These are phyloP conservation scores for Trididemnum clinides DNA, from an alignment of 23 tunicate species.

Conservation along the genomic window DNA sequence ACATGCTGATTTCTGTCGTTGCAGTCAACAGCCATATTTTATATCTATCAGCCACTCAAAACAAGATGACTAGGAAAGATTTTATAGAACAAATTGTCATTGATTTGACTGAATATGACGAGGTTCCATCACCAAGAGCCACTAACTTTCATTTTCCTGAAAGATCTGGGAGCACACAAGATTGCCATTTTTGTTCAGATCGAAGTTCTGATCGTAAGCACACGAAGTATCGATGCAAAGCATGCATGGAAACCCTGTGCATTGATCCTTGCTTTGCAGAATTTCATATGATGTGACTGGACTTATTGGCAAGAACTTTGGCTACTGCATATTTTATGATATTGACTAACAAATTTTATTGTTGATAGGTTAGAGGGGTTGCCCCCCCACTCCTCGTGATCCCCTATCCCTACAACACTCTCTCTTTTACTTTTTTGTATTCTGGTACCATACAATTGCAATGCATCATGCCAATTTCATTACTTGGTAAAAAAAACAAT, in stretches of 20 bases:
- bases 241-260: slow-evolving; percentile 29
- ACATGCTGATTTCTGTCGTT: slow-evolving; percentile 29
- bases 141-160: slow-evolving; percentile 22
- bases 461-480: not conserved
- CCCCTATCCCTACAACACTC: slow-evolving; percentile 27
- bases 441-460: slow-evolving; percentile 23
- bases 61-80: slow-evolving; percentile 2
- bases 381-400: not conserved
- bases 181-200: slow-evolving; percentile 34
- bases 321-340: not conserved
- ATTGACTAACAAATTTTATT: slow-evolving; percentile 15
- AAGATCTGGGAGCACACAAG: slow-evolving; percentile 32
- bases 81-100: slow-evolving; percentile 15
- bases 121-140: slow-evolving; percentile 27
- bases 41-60: slow-evolving; percentile 13
- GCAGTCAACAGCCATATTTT: slow-evolving; percentile 24
- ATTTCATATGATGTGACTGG: slow-evolving; percentile 32
- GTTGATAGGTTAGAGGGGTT: slow-evolving; percentile 27
- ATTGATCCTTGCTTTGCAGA: slow-evolving; percentile 32
- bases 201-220: slow-evolving; percentile 13
- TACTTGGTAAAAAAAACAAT: not conserved
- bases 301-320: slow-evolving; percentile 26
- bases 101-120: slow-evolving; percentile 20
- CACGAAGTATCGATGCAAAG: slow-evolving; percentile 28
- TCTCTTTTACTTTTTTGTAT: not conserved